Percentiles rank a stretch among this genome's conserved stretches.
Conservation (phyloP, 1,140 invertebrate species). For the Calliopsis andreniformis region DNA sequence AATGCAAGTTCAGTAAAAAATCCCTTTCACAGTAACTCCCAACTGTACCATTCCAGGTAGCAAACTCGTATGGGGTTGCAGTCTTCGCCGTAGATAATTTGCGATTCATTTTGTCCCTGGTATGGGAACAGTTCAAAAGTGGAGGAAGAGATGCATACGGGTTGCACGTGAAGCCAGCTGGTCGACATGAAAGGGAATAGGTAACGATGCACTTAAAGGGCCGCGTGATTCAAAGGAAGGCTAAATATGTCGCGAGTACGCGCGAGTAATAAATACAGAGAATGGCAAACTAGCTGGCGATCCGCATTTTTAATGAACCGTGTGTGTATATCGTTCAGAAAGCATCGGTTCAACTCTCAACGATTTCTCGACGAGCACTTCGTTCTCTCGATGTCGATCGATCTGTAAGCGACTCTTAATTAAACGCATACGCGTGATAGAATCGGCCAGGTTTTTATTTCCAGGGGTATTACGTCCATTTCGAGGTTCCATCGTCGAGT, state of each 20-base stretch:
- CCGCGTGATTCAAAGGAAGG: conserved; percentile 51
- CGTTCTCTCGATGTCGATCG: background rate
- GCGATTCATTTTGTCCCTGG: conserved; percentile 38
- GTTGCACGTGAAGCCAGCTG: conserved; percentile 35
- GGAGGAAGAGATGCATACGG: conserved; percentile 31
- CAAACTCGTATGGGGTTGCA: no score
- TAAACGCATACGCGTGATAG: background rate
- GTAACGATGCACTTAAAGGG: conserved; percentile 66
- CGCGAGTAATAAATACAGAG: conserved; percentile 58
- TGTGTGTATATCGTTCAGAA: no score
- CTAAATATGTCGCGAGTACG: conserved; percentile 50
- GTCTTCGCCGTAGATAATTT: no score
- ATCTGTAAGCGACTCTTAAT: background rate
- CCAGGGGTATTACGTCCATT: background rate
- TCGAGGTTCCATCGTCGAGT: background rate
- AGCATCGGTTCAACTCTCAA: background rate
- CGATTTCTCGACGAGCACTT: background rate
- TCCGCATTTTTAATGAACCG: conserved; percentile 43
- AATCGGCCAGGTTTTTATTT: background rate
- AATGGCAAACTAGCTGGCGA: conserved; percentile 48
- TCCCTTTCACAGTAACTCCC: no score
- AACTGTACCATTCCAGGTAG: no score
- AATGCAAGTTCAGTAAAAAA: no score
- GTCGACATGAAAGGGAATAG: conserved; percentile 60
- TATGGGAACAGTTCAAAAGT: conserved; percentile 23